phyloP scores from a whole-genome alignment of 2,113 vertebrate species.

The Hemibagrus wyckioides region DNA sequence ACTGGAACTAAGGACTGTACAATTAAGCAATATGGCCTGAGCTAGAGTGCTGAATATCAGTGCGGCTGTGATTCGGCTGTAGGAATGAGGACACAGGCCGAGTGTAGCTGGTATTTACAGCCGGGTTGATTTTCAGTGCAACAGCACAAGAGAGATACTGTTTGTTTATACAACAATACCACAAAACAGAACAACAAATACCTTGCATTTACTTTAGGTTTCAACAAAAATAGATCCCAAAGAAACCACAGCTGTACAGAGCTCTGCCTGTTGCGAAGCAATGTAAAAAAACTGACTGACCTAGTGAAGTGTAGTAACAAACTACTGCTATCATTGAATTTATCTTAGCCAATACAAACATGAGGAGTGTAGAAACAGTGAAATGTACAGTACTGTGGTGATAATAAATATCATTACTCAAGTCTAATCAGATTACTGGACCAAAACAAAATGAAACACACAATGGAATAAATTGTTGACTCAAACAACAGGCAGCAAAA shows the following conservation, averaged over 20 bases:
- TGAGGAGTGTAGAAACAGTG: neutral
- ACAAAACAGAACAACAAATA: neutral
- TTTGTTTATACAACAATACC: neutral
- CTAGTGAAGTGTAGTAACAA: neutral
- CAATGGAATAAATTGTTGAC: neutral
- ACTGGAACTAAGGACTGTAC: neutral
- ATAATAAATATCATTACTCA: neutral
- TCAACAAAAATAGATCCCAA: neutral
- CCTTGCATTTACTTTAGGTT: neutral
- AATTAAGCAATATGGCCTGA: neutral
- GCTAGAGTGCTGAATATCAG: neutral
- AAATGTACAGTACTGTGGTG: neutral
- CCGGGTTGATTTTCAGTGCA: neutral
- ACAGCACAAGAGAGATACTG: neutral
- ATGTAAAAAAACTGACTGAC: neutral
- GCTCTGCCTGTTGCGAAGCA: neutral
- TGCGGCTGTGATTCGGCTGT: neutral
- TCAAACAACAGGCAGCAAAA: neutral
- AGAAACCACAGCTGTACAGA: neutral
- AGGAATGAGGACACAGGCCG: too few species aligned
- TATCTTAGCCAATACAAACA: neutral
- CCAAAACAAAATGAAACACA: neutral
- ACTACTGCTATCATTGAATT: neutral
- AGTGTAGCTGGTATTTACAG: neutral
- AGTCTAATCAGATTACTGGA: neutral